Evolutionary conservation across 2,113 vertebrate species (phyloP).

Genomic region (Heptranchias perlo): DNA sequence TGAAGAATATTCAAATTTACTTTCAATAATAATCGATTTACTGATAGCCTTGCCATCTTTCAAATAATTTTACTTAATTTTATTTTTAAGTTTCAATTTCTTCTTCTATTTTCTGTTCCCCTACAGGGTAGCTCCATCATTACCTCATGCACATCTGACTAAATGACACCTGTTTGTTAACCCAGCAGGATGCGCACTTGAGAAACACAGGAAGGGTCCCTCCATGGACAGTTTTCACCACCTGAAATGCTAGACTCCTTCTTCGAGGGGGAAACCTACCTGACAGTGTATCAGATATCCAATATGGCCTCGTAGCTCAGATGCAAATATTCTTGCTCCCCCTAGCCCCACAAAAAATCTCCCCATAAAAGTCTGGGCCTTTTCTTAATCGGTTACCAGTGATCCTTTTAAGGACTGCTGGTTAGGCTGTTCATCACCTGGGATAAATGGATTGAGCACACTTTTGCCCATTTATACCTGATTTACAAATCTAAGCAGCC

Average conservation of each 20-base stretch:
- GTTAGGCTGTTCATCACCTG: neutral
- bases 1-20: neutral
- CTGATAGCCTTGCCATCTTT: neutral
- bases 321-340: neutral
- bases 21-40: neutral
- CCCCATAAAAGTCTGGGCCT: neutral
- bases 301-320: neutral
- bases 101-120: neutral
- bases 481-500: neutral
- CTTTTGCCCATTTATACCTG: neutral
- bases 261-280: neutral
- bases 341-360: neutral
- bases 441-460: neutral
- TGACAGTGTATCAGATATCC: neutral
- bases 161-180: neutral
- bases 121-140: neutral
- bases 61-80: neutral
- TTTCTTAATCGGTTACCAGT: neutral
- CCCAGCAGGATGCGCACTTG: neutral
- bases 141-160: neutral
- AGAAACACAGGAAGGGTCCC: neutral
- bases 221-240: neutral
- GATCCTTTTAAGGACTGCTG: neutral
- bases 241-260: neutral
- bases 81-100: neutral